Percentiles rank a stretch among this genome's conserved stretches.
Conservation (phyloP, 2,797 vertebrate genomes). For the Neomorphus geoffroyi region DNA sequence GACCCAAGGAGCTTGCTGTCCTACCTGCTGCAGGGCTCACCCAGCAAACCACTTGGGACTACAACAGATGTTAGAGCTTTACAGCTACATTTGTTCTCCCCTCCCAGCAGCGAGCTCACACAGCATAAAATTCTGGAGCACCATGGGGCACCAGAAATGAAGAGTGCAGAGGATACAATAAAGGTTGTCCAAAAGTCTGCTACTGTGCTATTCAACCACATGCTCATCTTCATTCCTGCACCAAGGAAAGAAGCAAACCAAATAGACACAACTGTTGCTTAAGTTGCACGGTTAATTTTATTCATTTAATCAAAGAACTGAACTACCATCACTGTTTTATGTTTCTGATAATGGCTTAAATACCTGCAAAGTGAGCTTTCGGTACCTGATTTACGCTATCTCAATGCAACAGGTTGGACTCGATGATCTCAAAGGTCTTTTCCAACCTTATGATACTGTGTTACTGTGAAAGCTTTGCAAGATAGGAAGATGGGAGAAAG, state of each 20-base stretch:
- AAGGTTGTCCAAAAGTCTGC: neutral
- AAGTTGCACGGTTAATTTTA: neutral
- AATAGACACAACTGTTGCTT: neutral
- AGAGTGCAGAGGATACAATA: neutral
- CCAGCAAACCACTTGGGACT: neutral
- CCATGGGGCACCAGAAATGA: neutral
- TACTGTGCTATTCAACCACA: neutral
- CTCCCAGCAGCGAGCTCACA: constrained; percentile 6
- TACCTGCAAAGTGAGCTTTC: neutral
- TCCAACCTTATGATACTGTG: too few species aligned
- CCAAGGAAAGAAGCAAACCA: neutral
- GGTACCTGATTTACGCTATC: neutral
- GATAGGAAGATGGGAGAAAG: neutral
- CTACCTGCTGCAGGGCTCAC: constrained; percentile 49
- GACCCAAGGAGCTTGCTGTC: neutral
- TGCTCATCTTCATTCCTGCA: neutral
- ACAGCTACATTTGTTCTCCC: neutral
- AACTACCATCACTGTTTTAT: neutral
- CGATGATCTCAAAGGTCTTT: too few species aligned
- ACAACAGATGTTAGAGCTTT: constrained; percentile 17
- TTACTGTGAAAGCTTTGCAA: neutral
- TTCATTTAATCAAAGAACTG: neutral
- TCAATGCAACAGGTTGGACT: too few species aligned
- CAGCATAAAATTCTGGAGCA: neutral
- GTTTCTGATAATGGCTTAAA: neutral